Evolutionary conservation across 2,113 vertebrate species (phyloP), one percentile per base, ranked within the genome.

Genomic region (Triplophysa siluroides): DNA sequence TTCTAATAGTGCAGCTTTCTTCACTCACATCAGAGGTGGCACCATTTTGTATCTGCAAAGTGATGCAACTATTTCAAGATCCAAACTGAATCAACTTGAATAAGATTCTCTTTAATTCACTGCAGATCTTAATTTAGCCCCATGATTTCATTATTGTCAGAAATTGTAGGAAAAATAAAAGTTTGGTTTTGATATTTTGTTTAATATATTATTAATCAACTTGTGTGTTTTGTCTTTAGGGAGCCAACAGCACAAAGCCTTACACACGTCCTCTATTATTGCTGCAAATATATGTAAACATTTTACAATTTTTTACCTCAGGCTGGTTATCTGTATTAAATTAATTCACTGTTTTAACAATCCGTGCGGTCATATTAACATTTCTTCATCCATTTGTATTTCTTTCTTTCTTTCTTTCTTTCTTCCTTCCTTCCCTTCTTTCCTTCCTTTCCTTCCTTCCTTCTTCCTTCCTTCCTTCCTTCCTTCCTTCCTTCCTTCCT

Each of bases 1-100:
- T 33, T 38, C 56, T 71, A 70, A 78, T 78, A 60, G 76, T 68
- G 47, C 23, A n/a, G 41, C 66, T 63, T 71, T 79, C 12, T 70
- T 50, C 43, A 19, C 8, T 52, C n/a, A 1, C 13, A 74, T 80
- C 78, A 66, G 61, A 65, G 45, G 45, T 24, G 33, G 9, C 41
- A 63, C 73, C 41, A 47, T 63, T 63, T 63, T 61, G 21, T 75
- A 19, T 75, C 58, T 73, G 52, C 29, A 33, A 71, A 71, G 47
- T 9, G 45, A 26, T 50, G 45, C 21, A 33, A 19, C 16, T 60
- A 23, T 16, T 60, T 33, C 41, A 26, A 23, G 72, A 43, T 62
- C 13, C 26, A 62, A 43, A 24, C 21, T 23, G 33, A 45, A 45
- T 74, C 38, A n/a, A 41, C 12, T 41, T 8, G 19, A 50, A 26